A percentile compares a stretch with the other conserved stretches of the same genome.
Conservation (phyloP, 2,797 vertebrate species). For the Melopsittacus undulatus region DNA sequence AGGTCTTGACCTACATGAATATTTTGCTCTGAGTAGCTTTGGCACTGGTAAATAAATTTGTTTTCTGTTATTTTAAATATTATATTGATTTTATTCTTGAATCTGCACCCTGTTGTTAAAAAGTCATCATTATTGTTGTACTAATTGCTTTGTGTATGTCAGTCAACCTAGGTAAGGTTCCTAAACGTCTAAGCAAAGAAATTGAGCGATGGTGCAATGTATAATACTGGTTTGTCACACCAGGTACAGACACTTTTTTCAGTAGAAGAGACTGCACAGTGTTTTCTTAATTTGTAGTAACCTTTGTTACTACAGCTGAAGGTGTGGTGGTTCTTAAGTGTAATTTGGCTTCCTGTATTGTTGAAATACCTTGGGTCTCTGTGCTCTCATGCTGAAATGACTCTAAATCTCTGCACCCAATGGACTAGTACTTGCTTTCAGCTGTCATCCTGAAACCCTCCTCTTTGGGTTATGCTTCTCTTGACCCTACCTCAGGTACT, state of each 20-base stretch:
- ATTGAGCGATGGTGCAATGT: not conserved
- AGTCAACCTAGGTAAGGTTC: not conserved
- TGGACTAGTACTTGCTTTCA: not conserved
- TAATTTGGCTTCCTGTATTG: not conserved
- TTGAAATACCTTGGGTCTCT: not conserved
- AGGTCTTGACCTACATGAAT: not conserved
- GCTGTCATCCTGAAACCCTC: not conserved
- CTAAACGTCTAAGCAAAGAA: not conserved
- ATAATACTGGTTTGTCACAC: not conserved
- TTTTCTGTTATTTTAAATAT: not conserved
- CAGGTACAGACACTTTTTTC: not conserved
- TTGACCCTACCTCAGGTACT: not conserved
- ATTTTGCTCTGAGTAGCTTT: not conserved
- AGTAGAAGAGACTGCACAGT: not conserved
- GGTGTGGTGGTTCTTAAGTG: not conserved
- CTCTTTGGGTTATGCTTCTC: not conserved
- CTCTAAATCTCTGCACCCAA: not conserved
- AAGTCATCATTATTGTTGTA: not conserved
- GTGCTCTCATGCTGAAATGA: not conserved
- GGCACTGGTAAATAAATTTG: not conserved
- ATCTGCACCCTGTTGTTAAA: not conserved
- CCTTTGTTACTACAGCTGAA: not conserved
- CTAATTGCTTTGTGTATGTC: not conserved
- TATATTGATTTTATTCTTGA: not conserved
- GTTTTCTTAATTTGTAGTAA: not conserved